These are phyloP conservation scores for Anticlea derivata DNA, from an alignment of 2,888 invertebrate genomes.

Conservation along the genomic window DNA sequence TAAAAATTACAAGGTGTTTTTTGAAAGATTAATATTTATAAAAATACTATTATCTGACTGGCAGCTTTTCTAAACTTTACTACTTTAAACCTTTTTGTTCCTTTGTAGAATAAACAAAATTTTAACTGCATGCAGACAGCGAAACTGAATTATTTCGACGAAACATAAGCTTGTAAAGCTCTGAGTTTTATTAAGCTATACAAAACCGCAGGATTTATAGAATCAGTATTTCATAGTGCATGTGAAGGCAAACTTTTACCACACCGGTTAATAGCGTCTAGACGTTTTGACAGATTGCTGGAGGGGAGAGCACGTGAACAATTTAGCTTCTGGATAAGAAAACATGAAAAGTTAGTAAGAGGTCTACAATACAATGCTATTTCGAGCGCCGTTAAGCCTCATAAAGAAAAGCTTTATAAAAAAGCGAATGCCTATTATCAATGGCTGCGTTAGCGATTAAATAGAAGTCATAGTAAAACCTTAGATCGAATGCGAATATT, in stretches of 20 bases:
- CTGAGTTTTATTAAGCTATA: slow-evolving; percentile 22
- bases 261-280: slow-evolving; percentile 33
- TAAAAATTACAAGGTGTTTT: no score
- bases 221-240: slow-evolving; percentile 30
- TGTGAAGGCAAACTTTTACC: slow-evolving; percentile 29
- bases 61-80: no score
- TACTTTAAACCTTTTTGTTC: no score
- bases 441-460: no score
- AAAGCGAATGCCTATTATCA: no score
- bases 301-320: slow-evolving; percentile 14
- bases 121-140: neutral
- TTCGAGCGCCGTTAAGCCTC: no score
- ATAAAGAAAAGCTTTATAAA: no score
- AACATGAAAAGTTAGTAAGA: neutral
- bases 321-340: slow-evolving; percentile 5
- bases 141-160: slow-evolving; percentile 9
- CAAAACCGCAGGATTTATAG: slow-evolving; percentile 25
- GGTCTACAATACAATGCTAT: neutral
- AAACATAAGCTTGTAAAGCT: slow-evolving; percentile 18
- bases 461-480: no score
- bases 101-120: no score
- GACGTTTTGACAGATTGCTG: slow-evolving; percentile 36
- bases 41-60: no score
- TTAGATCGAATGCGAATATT: no score
- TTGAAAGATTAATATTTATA: no score